These are phyloP conservation scores for Anadara kagoshimensis DNA, from an alignment of 1,140 invertebrate species.

Conservation along the genomic window DNA sequence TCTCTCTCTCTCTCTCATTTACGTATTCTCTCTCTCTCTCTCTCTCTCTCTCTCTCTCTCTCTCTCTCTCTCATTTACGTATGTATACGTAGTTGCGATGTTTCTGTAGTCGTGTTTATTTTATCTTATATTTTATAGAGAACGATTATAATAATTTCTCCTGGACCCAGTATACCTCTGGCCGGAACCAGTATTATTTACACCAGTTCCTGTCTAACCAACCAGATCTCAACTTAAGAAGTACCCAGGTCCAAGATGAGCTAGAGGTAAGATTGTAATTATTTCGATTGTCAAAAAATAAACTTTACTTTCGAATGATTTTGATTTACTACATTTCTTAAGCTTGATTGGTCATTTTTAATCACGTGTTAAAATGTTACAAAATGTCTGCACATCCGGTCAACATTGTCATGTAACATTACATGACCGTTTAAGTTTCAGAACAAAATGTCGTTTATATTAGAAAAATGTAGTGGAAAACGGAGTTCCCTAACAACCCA, in stretches of 20 bases:
- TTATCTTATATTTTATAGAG: background rate
- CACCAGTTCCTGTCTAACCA: conserved; percentile 12
- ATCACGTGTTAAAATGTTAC: too few species aligned
- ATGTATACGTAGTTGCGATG: background rate
- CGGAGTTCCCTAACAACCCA: too few species aligned
- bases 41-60: conserved; percentile 13
- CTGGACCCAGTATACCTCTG: background rate
- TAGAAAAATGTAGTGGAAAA: too few species aligned
- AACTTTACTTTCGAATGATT: too few species aligned
- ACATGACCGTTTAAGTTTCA: too few species aligned
- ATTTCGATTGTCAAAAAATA: background rate
- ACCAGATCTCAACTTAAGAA: conserved; percentile 6
- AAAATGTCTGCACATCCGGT: too few species aligned
- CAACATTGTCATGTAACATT: too few species aligned
- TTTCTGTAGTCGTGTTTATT: background rate
- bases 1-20: conserved; percentile 4
- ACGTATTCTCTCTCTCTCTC: conserved; percentile 2
- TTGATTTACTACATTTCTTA: too few species aligned
- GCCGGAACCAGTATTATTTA: conserved; percentile 16
- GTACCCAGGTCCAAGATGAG: background rate
- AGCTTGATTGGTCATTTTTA: too few species aligned
- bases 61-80: background rate
- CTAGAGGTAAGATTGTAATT: background rate
- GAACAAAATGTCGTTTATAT: too few species aligned
- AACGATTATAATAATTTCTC: background rate